Evolutionary conservation across 2,888 invertebrate species (phyloP).

Genomic region (Andrena bucephala): DNA sequence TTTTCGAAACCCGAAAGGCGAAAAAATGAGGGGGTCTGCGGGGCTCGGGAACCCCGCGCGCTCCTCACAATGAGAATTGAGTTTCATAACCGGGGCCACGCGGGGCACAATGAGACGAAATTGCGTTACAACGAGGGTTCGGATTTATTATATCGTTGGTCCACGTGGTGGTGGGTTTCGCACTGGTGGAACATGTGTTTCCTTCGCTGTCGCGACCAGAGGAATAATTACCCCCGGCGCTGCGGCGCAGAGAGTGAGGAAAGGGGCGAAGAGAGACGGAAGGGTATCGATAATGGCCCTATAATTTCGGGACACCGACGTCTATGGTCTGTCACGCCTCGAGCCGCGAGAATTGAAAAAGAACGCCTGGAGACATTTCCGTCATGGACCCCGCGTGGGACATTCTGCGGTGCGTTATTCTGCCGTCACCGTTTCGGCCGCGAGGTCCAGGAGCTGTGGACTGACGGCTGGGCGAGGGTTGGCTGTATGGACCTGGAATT

Average conservation of each 20-base stretch:
- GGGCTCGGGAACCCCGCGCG: constrained; percentile 44
- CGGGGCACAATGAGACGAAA: constrained; percentile 78
- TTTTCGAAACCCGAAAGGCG: constrained; percentile 46
- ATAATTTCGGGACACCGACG: constrained; percentile 64
- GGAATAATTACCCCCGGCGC: constrained; percentile 76
- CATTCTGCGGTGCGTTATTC: neutral
- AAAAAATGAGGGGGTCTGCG: constrained; percentile 46
- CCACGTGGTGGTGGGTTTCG: constrained; percentile 56
- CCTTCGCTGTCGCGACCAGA: constrained; percentile 72
- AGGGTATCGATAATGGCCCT: constrained; percentile 67
- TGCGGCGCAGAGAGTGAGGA: constrained; percentile 6
- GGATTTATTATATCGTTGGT: constrained; percentile 75
- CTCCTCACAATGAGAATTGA: constrained; percentile 78
- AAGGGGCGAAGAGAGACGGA: neutral
- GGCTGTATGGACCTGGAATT: neutral
- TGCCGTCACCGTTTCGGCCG: neutral
- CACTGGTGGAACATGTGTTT: constrained; percentile 79
- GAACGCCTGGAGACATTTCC: constrained; percentile 81
- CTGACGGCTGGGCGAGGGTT: neutral
- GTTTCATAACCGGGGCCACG: constrained; percentile 78
- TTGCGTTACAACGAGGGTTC: constrained; percentile 82
- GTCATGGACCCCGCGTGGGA: constrained; percentile 86
- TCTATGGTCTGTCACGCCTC: constrained; percentile 60
- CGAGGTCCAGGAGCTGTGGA: neutral
- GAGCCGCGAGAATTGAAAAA: constrained; percentile 29